phyloP scores from a whole-genome alignment of 2,113 vertebrate genomes.

The Thinocorus orbignyianus region DNA sequence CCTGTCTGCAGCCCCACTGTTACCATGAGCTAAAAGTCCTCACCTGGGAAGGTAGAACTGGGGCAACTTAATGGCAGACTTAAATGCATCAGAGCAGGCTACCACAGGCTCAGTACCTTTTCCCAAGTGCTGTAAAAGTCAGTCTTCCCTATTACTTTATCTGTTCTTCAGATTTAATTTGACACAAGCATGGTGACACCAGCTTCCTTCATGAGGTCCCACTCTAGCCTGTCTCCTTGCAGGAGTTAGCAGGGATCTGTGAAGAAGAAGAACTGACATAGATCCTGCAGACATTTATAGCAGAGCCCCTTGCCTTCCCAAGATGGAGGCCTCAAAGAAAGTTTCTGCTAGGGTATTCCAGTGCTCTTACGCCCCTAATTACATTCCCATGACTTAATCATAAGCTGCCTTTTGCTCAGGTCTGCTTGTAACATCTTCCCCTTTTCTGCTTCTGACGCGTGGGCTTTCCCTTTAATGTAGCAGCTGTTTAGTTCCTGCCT shows the following conservation, averaged over 20 bases:
- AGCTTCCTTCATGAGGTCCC: background rate
- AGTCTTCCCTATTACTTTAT: background rate
- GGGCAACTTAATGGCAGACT: background rate
- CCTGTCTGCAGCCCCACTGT: background rate
- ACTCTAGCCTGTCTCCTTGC: background rate
- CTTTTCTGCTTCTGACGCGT: background rate
- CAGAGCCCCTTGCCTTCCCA: background rate
- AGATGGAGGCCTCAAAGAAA: constrained; percentile 19
- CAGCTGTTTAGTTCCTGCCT: constrained; percentile 43
- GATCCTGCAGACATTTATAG: background rate
- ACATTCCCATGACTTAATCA: constrained; percentile 69
- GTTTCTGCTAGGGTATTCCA: constrained; percentile 26
- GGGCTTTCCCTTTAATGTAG: constrained; percentile 62
- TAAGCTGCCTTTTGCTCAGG: constrained; percentile 56
- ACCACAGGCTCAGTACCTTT: background rate
- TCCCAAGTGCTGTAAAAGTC: background rate
- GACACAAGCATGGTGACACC: background rate
- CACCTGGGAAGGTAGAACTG: background rate
- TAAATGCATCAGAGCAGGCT: background rate
- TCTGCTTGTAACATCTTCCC: constrained; percentile 64
- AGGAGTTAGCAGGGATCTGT: background rate
- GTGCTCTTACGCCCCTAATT: constrained; percentile 63
- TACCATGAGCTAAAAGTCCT: background rate
- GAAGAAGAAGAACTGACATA: background rate
- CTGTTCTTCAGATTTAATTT: background rate